Conservation (phyloP, 2,113 vertebrate species). For the Onychorhynchus coronatus region DNA sequence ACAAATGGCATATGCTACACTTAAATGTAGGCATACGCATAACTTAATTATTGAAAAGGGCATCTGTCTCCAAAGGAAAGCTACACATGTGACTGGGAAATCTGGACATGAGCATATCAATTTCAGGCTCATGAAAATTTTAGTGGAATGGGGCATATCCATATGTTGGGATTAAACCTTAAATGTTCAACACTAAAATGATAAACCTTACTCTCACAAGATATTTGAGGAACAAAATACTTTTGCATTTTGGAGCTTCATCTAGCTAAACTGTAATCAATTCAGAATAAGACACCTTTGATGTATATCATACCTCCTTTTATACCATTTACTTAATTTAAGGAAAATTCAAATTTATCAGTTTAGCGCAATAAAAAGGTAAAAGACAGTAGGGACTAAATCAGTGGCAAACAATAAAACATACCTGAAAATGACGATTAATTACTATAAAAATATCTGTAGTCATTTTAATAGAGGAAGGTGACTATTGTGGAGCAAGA, state of each 20-base stretch:
- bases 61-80: neutral
- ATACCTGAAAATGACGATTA: neutral
- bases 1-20: neutral
- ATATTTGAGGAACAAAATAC: neutral
- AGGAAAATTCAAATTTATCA: neutral
- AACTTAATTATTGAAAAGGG: neutral
- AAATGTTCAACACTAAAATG: neutral
- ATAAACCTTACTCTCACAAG: neutral
- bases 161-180: neutral
- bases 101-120: neutral
- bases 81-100: neutral
- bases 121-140: neutral
- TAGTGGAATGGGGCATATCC: neutral
- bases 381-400: neutral
- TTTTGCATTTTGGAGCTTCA: neutral
- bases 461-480: neutral
- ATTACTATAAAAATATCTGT: neutral
- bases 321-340: neutral
- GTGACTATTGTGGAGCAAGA: neutral
- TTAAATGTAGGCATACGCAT: neutral
- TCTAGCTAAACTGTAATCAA: neutral
- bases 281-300: neutral
- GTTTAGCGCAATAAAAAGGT: neutral
- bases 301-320: neutral
- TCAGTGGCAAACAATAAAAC: neutral